phyloP scores from a whole-genome alignment of 1,140 invertebrate species.

The Cyclargus thomasi region DNA sequence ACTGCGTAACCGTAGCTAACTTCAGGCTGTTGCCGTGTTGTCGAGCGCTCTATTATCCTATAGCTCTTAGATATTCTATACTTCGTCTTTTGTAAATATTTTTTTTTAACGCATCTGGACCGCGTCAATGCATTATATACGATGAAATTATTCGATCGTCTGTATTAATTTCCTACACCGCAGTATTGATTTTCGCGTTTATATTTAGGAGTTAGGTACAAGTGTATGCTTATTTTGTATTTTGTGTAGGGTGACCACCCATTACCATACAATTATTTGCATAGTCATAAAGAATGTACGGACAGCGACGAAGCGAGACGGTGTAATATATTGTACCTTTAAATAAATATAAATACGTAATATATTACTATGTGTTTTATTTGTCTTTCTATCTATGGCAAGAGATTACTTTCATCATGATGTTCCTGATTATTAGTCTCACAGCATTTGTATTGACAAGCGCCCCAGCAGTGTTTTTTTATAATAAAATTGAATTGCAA shows the following conservation, averaged over 20 bases:
- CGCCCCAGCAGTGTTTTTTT: too few relatives aligned
- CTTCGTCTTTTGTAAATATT: slow-evolving; percentile 38
- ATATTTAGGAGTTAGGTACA: slow-evolving; percentile 57
- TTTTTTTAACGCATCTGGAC: slow-evolving; percentile 44
- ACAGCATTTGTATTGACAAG: too few relatives aligned
- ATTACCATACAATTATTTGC: slow-evolving; percentile 66
- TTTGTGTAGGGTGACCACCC: slow-evolving; percentile 57
- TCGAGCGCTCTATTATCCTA: slow-evolving; percentile 16
- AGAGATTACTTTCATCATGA: too few relatives aligned
- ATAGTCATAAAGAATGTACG: slow-evolving; percentile 63
- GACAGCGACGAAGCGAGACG: slow-evolving; percentile 56
- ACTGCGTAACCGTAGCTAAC: neutral
- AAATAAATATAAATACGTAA: slow-evolving; percentile 74
- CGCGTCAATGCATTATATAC: slow-evolving; percentile 29
- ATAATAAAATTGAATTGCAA: too few relatives aligned
- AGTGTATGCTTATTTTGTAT: slow-evolving; percentile 71
- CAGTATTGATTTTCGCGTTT: slow-evolving; percentile 71
- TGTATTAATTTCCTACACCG: slow-evolving; percentile 61
- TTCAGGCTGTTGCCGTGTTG: neutral
- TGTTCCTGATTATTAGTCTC: too few relatives aligned
- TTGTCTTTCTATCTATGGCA: slow-evolving; percentile 6
- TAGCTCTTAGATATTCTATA: slow-evolving; percentile 33
- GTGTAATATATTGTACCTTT: slow-evolving; percentile 75
- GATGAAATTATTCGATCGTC: slow-evolving; percentile 38
- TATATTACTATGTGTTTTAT: slow-evolving; percentile 63